phyloP scores from a whole-genome alignment of 2,113 vertebrate genomes.

The Nesoenas mayeri region DNA sequence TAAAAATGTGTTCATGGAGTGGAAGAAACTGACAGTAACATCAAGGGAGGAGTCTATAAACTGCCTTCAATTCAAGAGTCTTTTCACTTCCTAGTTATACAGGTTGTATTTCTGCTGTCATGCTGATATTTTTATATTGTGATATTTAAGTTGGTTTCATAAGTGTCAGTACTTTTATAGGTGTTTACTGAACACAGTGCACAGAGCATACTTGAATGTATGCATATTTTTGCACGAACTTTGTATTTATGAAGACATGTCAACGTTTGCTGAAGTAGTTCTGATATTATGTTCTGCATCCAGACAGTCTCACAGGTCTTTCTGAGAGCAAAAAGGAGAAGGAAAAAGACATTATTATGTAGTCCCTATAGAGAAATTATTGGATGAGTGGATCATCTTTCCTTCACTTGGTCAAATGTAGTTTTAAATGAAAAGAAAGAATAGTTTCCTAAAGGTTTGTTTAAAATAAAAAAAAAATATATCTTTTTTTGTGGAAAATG shows the following conservation, averaged over 20 bases:
- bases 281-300: neutral
- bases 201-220: neutral
- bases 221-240: neutral
- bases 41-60: conserved; percentile 31
- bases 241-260: neutral
- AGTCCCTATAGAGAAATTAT: neutral
- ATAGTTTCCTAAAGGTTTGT: neutral
- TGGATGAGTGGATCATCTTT: neutral
- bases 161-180: neutral
- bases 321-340: neutral
- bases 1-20: neutral
- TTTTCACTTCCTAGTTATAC: conserved; percentile 1
- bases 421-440: neutral
- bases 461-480: neutral
- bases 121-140: neutral
- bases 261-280: neutral
- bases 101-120: conserved; percentile 16
- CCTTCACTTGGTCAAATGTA: neutral
- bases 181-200: neutral
- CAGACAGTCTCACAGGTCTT: neutral
- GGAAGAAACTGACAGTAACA: conserved; percentile 1
- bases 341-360: neutral
- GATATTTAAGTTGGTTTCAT: neutral
- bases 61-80: neutral
- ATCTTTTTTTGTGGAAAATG: too few relatives aligned